Evolutionary conservation across 2,888 invertebrate species (phyloP).

Genomic region (Tenthredo notha): DNA sequence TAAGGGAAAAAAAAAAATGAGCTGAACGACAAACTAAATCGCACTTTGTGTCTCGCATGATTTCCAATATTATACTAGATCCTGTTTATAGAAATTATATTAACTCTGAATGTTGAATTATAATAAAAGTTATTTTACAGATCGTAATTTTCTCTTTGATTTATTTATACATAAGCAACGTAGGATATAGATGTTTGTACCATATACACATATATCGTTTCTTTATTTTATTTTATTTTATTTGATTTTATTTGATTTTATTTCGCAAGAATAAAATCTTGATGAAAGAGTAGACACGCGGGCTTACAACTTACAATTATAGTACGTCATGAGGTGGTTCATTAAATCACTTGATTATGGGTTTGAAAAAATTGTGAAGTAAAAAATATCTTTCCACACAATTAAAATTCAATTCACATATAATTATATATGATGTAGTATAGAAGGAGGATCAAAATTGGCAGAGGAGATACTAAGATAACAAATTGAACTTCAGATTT

Average conservation of each 20-base stretch:
- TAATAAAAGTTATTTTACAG: background rate
- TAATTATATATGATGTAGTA: background rate
- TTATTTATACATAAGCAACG: no score
- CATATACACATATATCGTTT: no score
- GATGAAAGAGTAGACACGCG: background rate
- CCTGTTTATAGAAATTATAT: background rate
- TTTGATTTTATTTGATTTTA: background rate
- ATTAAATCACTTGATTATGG: slow-evolving; percentile 5
- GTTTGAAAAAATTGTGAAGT: background rate
- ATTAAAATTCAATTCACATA: no score
- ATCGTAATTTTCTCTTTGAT: background rate
- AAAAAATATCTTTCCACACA: background rate
- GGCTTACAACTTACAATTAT: background rate
- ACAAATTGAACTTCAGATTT: background rate
- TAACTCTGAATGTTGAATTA: background rate
- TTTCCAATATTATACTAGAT: background rate
- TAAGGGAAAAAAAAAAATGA: background rate
- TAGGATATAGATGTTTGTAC: no score
- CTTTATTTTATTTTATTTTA: no score
- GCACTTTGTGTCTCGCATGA: background rate
- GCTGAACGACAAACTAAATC: background rate
- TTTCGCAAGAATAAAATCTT: background rate
- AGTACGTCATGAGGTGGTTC: background rate
- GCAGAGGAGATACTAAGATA: background rate
- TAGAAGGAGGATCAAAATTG: background rate